Percentiles rank a stretch among this genome's conserved stretches.
Conservation (phyloP, 2,888 invertebrate genomes). For the Andrena bucephala region DNA sequence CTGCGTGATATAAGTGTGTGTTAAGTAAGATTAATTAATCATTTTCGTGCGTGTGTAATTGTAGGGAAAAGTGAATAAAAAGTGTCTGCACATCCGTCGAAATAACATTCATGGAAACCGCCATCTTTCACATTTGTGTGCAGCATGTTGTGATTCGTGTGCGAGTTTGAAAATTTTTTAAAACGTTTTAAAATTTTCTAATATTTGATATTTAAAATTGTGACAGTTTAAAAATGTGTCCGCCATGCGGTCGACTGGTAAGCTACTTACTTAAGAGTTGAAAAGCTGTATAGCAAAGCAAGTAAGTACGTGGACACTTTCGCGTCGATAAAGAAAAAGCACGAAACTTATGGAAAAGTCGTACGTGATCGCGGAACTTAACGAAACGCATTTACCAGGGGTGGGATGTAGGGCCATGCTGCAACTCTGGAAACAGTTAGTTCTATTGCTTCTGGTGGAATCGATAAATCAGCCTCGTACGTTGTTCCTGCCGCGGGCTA, state of each 20-base stretch:
- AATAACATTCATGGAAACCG: not conserved
- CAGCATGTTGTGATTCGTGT: not conserved
- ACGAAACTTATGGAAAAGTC: not conserved
- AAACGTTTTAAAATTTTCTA: not conserved
- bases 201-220: not conserved
- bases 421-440: conserved; percentile 41
- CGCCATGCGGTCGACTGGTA: too few relatives aligned
- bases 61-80: not conserved
- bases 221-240: too few relatives aligned
- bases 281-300: not conserved
- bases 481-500: conserved; percentile 36
- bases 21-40: conserved; percentile 42
- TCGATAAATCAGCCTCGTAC: conserved; percentile 62
- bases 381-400: conserved; percentile 31
- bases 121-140: not conserved
- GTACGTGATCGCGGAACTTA: conserved; percentile 27
- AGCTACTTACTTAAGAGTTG: too few relatives aligned
- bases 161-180: not conserved
- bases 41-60: not conserved
- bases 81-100: not conserved
- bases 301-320: not conserved
- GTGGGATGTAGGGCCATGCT: not conserved
- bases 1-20: not conserved
- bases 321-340: not conserved
- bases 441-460: conserved; percentile 49